These are phyloP conservation scores for Poecilia gillii DNA, from an alignment of 2,797 vertebrate genomes.

Conservation along the genomic window DNA sequence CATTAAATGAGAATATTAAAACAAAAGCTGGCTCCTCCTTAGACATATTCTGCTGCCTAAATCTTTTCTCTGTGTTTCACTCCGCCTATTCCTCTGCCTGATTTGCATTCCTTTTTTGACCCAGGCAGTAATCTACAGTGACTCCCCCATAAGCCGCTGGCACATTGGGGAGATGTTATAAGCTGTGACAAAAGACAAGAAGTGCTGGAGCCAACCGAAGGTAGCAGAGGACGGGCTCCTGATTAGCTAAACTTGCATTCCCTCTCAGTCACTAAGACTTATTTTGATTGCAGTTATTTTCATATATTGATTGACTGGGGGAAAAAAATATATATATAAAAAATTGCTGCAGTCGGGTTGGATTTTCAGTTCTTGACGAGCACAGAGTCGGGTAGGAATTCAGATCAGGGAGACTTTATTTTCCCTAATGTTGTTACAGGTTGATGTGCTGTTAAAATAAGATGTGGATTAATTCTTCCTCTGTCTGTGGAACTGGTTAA, in stretches of 20 bases:
- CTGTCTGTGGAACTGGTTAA: conserved; percentile 37
- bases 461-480: neutral
- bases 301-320: conserved; percentile 15
- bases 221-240: conserved; percentile 56
- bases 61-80: conserved; percentile 37
- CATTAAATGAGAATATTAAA: conserved; percentile 3
- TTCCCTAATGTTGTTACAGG: conserved; percentile 14
- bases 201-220: conserved; percentile 61
- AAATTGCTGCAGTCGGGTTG: conserved; percentile 11
- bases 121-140: conserved; percentile 76
- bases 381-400: neutral
- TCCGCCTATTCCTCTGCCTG: conserved; percentile 60
- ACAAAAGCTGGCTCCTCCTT: neutral
- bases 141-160: conserved; percentile 76
- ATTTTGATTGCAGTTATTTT: conserved; percentile 29
- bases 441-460: conserved; percentile 30
- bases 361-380: conserved; percentile 11
- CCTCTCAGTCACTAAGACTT: conserved; percentile 27
- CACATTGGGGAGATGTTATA: conserved; percentile 73
- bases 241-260: conserved; percentile 51
- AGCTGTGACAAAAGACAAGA: conserved; percentile 76
- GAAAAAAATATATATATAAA: too few relatives aligned
- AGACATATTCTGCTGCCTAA: conserved; percentile 24
- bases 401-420: conserved; percentile 21
- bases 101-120: conserved; percentile 75